These are phyloP conservation scores for Ceyx melanurus DNA, from an alignment of 2,113 vertebrate genomes.

Conservation along the genomic window DNA sequence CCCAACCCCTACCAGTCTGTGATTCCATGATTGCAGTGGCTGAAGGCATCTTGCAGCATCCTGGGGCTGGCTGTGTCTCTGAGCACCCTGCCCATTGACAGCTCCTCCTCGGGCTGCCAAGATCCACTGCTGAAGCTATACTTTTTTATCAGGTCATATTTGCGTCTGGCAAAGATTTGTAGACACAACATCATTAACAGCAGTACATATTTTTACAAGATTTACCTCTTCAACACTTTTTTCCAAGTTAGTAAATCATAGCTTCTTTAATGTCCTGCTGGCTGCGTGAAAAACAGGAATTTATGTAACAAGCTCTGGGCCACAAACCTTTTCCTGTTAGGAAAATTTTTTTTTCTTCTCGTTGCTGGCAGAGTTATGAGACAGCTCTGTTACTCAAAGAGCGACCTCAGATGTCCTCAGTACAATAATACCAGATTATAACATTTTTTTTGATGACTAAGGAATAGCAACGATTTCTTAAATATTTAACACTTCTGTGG, in stretches of 20 bases:
- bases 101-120: background rate
- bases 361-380: conserved; percentile 77
- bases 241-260: conserved; percentile 72
- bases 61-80: rapidly evolving
- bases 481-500: conserved; percentile 57
- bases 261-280: conserved; percentile 75
- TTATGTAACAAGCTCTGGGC: conserved; percentile 78
- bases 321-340: conserved; percentile 83
- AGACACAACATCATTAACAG: conserved; percentile 67
- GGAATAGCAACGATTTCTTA: conserved; percentile 58
- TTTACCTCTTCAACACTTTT: conserved; percentile 63
- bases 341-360: conserved; percentile 71
- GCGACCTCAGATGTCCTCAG: conserved; percentile 81
- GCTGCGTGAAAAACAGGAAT: conserved; percentile 83
- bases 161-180: conserved; percentile 47
- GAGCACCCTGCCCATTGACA: background rate
- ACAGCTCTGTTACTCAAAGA: conserved; percentile 76
- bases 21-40: background rate
- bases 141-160: conserved; percentile 54
- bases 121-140: background rate
- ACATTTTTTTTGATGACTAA: conserved; percentile 77
- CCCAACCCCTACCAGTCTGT: too few relatives aligned
- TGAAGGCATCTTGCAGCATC: background rate
- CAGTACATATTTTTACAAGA: conserved; percentile 65
- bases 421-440: conserved; percentile 73